A percentile compares a stretch with the other conserved stretches of the same genome.
Conservation (phyloP, 2,797 vertebrate species). For the Ara ararauna region DNA sequence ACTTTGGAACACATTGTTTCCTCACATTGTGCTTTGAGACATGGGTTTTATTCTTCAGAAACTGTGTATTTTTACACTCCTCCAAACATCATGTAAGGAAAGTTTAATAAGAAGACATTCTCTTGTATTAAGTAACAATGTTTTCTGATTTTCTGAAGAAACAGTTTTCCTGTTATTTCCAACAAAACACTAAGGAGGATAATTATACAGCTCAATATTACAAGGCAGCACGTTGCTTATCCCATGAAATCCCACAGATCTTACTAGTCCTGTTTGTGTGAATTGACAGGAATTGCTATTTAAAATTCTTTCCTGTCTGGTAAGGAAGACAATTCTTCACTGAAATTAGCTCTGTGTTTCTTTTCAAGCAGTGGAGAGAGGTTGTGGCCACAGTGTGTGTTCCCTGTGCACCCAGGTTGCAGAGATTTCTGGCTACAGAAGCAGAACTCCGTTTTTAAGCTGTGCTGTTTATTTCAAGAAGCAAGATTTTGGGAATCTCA, state of each 20-base stretch:
- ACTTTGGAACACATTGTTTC: conserved; percentile 73
- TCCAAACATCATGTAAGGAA: background rate
- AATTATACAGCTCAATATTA: background rate
- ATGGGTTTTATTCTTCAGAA: conserved; percentile 48
- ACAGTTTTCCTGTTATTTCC: background rate
- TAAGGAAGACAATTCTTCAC: conserved; percentile 51
- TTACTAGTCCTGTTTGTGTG: conserved; percentile 26
- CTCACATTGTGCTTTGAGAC: conserved; percentile 75
- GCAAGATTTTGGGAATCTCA: background rate
- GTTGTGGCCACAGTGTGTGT: background rate
- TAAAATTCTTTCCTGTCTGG: conserved; percentile 61
- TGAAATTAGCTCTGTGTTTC: conserved; percentile 27
- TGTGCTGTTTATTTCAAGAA: background rate
- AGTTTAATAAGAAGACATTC: background rate
- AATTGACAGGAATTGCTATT: conserved; percentile 64
- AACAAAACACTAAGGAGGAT: background rate
- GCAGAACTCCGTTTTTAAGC: background rate
- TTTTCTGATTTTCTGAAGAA: conserved; percentile 33
- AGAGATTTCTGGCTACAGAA: background rate
- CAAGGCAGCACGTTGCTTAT: background rate
- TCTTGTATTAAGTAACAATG: background rate
- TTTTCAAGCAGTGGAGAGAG: background rate
- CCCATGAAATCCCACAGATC: conserved; percentile 7
- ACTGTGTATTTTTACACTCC: conserved; percentile 12
- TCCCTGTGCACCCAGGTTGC: background rate